These are phyloP conservation scores for Melanotaenia duboulayi DNA, from an alignment of 2,113 vertebrate genomes.

Conservation along the genomic window DNA sequence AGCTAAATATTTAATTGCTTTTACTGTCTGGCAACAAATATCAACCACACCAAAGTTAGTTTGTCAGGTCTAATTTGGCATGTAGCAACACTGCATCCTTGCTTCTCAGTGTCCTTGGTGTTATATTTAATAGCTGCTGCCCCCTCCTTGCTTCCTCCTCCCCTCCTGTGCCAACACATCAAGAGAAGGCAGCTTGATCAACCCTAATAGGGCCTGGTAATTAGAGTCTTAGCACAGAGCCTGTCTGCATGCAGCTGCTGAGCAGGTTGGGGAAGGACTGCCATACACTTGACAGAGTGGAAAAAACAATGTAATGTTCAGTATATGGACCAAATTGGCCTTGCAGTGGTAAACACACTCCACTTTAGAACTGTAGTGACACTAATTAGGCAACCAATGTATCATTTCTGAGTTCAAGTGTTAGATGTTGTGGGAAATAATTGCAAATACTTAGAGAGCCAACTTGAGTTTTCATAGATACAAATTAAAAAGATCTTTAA, in stretches of 20 bases:
- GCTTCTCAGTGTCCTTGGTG: constrained; percentile 64
- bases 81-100: constrained; percentile 59
- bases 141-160: constrained; percentile 24
- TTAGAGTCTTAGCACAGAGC: constrained; percentile 80
- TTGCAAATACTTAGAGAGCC: constrained; percentile 63
- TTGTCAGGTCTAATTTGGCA: constrained; percentile 75
- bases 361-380: constrained; percentile 83
- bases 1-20: constrained; percentile 58
- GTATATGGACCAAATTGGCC: constrained; percentile 80
- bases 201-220: constrained; percentile 82
- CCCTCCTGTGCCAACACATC: constrained; percentile 66
- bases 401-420: constrained; percentile 75
- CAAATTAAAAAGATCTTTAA: constrained; percentile 54
- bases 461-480: constrained; percentile 61
- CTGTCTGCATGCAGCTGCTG: constrained; percentile 74
- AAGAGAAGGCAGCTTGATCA: constrained; percentile 78
- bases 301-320: constrained; percentile 80
- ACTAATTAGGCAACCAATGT: constrained; percentile 83
- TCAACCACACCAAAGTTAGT: constrained; percentile 66
- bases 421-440: constrained; percentile 62
- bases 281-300: constrained; percentile 81
- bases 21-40: constrained; percentile 55
- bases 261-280: constrained; percentile 78
- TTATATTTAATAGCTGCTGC: constrained; percentile 62
- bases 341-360: constrained; percentile 82